A percentile compares a stretch with the other conserved stretches of the same genome.
Conservation (phyloP, 30 jellyfish, hydroid and myxozoan species). For the Cassiopea xamachana region DNA sequence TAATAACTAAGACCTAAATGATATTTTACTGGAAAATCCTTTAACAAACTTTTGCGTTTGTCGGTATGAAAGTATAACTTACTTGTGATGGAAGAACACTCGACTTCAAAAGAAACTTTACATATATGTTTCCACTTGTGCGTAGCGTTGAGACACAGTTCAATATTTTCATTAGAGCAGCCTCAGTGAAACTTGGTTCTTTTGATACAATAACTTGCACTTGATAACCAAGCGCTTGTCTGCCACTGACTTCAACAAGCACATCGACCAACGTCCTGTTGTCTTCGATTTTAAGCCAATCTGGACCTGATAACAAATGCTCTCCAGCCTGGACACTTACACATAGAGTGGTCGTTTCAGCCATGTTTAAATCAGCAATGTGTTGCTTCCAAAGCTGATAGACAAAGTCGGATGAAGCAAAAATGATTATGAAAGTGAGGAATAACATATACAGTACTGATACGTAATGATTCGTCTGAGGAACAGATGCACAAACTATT, state of each 20-base stretch:
- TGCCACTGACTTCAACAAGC: slow-evolving; percentile 91
- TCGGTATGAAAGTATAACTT: not conserved
- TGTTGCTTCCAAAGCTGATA: too few species aligned
- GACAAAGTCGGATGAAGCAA: too few species aligned
- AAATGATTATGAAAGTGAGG: too few species aligned
- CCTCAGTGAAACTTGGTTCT: slow-evolving; percentile 91
- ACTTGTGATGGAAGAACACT: slow-evolving; percentile 66
- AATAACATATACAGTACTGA: too few species aligned
- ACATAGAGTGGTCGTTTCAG: slow-evolving; percentile 76
- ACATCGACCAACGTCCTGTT: slow-evolving; percentile 83
- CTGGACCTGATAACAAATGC: slow-evolving; percentile 89
- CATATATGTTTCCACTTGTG: slow-evolving; percentile 73
- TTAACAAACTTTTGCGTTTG: not conserved
- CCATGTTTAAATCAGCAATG: slow-evolving; percentile 40
- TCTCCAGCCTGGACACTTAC: slow-evolving; percentile 89
- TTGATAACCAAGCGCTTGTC: slow-evolving; percentile 91
- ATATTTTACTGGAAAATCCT: not conserved
- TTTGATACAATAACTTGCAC: slow-evolving; percentile 94
- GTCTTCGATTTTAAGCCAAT: slow-evolving; percentile 88
- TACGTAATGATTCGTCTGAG: too few species aligned
- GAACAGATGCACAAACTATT: too few species aligned
- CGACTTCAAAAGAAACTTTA: slow-evolving; percentile 83
- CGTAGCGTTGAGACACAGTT: slow-evolving; percentile 78
- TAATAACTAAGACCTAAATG: too few species aligned
- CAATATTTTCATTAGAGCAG: slow-evolving; percentile 89